Evolutionary conservation across 2,113 vertebrate species (phyloP).

Genomic region (Ibidorhyncha struthersii): DNA sequence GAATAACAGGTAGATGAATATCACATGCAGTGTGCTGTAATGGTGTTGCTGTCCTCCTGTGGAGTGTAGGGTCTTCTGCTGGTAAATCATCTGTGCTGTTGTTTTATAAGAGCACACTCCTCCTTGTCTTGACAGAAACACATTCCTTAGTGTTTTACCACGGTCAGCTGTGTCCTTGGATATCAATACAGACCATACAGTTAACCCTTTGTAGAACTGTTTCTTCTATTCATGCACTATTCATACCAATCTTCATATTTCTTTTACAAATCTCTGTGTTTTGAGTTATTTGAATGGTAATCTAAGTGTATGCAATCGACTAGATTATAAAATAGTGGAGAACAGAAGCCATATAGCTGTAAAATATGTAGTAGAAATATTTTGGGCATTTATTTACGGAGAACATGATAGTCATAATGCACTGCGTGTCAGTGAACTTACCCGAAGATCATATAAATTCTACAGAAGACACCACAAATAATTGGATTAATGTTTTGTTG

Average conservation of each 20-base stretch:
- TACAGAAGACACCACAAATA: neutral
- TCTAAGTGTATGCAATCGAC: neutral
- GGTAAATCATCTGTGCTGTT: neutral
- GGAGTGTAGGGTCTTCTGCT: neutral
- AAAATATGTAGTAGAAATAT: conserved; percentile 50
- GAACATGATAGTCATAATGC: neutral
- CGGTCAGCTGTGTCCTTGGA: neutral
- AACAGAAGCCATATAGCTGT: neutral
- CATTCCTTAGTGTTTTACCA: neutral
- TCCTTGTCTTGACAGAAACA: neutral
- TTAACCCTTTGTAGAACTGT: neutral
- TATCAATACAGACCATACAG: neutral
- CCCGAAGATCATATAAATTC: neutral
- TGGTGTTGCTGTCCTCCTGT: neutral
- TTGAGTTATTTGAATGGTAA: neutral
- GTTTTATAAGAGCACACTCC: neutral
- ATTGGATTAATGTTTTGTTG: conserved; percentile 9
- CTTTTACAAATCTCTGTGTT: neutral
- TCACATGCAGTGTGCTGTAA: neutral
- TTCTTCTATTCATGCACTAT: neutral
- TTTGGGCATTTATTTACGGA: conserved; percentile 1
- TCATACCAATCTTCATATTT: neutral
- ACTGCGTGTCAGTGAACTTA: neutral
- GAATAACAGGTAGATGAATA: neutral
- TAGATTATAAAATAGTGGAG: neutral